phyloP scores from a whole-genome alignment of 1,140 invertebrate species.

The Anagrus nilaparvatae region DNA sequence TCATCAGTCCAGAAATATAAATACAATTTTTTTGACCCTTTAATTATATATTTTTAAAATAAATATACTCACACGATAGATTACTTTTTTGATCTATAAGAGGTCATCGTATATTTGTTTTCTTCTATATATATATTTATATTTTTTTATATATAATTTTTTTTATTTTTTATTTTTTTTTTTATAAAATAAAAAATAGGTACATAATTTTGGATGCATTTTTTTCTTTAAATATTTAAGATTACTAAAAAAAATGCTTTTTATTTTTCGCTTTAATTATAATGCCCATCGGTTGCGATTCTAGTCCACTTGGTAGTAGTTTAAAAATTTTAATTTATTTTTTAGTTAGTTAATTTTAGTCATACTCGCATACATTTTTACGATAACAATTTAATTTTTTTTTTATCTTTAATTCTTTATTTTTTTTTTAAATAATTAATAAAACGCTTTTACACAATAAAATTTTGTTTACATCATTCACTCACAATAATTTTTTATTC shows the following conservation, averaged over 20 bases:
- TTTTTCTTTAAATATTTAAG: conserved; percentile 22
- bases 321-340: conserved; percentile 39
- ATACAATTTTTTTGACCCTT: conserved; percentile 36
- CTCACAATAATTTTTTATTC: conserved; percentile 6
- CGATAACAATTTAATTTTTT: conserved; percentile 18
- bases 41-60: conserved; percentile 29
- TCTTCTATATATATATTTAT: conserved; percentile 36
- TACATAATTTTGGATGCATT: conserved; percentile 44
- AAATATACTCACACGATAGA: conserved; percentile 34
- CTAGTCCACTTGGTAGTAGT: conserved; percentile 44
- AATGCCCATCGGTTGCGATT: conserved; percentile 46
- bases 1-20: conserved; percentile 43
- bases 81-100: conserved; percentile 36
- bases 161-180: no score
- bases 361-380: conserved; percentile 13
- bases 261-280: conserved; percentile 30
- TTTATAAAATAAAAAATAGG: conserved; percentile 46
- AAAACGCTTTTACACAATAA: conserved; percentile 8
- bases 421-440: conserved; percentile 10
- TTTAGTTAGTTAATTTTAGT: conserved; percentile 17
- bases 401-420: conserved; percentile 8
- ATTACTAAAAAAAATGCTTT: conserved; percentile 38
- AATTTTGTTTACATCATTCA: no score
- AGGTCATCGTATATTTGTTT: conserved; percentile 41
- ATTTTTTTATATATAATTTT: conserved; percentile 34